Conservation (phyloP, 1,140 invertebrate genomes). For the Bombus consobrinus region DNA sequence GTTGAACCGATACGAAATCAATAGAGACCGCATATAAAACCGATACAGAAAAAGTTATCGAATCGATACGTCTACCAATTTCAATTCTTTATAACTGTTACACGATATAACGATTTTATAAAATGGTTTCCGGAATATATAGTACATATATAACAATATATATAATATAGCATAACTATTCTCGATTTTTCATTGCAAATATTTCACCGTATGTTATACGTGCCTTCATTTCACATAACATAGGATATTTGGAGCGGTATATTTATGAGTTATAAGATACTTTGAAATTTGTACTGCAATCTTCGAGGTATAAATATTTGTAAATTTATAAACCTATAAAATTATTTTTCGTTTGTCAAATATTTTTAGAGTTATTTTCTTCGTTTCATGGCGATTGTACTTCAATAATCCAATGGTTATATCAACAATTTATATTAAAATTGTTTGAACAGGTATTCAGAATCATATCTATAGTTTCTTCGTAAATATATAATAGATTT, state of each 20-base stretch:
- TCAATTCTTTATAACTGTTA: background rate
- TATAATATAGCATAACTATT: background rate
- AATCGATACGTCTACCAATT: conserved; percentile 7
- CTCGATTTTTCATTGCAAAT: background rate
- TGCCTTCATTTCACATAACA: background rate
- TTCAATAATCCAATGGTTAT: background rate
- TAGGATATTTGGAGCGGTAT: no score
- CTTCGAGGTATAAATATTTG: no score
- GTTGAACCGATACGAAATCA: conserved; percentile 5
- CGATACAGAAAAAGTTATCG: background rate
- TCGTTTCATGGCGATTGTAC: no score
- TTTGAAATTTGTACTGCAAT: background rate
- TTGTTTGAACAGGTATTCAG: background rate
- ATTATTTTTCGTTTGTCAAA: background rate
- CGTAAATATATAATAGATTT: background rate
- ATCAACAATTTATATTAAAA: background rate
- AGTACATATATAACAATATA: no score
- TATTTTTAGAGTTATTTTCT: background rate
- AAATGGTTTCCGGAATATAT: background rate
- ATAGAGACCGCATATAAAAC: background rate
- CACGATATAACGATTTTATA: background rate
- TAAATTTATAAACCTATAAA: background rate
- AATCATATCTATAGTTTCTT: background rate
- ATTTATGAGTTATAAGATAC: background rate
- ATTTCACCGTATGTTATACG: no score